Base-by-base conservation (phyloP, 2,888 invertebrate genomes). In the Ligdia adustata region DNA sequence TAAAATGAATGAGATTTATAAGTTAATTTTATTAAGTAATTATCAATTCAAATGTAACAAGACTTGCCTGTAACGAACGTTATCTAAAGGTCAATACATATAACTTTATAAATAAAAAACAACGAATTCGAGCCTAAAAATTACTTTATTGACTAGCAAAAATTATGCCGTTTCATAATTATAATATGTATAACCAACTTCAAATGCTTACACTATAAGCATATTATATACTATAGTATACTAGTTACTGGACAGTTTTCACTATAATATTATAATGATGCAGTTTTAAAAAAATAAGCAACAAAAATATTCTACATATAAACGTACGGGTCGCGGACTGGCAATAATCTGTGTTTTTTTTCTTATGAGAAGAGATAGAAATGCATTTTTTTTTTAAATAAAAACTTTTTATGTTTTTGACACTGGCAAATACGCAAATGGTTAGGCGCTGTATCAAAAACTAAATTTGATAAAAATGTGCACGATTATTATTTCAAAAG, bases 81-180 rank as follows among this genome's bases (percentile, higher is more conserved):
- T n/a, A n/a, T n/a, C n/a, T n/a, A n/a, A n/a, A n/a, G n/a, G n/a
- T n/a, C n/a, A n/a, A n/a, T n/a, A n/a, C n/a, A 3, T 31, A 16
- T 7, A 4, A 13, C n/a, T 12, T 5, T 18, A 6, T 15, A 29
- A 51, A 38, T n/a, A 45, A 28, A 60, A 64, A 60, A 63, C 55
- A 50, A 39, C 9, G 44, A 18, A 47, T 4, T 48, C 38, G 72
- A 81, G 82, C 85, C 87, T 83, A 87, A 72, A 82, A 81, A 79
- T 78, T 80, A 83, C 72, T 83, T 81, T 82, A 83, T 85, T 89
- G 88, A 89, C 88, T 89, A 89, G 88, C 84, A 87, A 83, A 86
- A 82, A 86, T 86, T 83, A 88, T 87, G 87, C 82, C 75, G 72
- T 84, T 79, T 69, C 50, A 43, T 28, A 66, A 68, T 40, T 24